These are phyloP conservation scores for Minunthozetes semirufus DNA, from an alignment of 2,888 invertebrate species.

Conservation along the genomic window DNA sequence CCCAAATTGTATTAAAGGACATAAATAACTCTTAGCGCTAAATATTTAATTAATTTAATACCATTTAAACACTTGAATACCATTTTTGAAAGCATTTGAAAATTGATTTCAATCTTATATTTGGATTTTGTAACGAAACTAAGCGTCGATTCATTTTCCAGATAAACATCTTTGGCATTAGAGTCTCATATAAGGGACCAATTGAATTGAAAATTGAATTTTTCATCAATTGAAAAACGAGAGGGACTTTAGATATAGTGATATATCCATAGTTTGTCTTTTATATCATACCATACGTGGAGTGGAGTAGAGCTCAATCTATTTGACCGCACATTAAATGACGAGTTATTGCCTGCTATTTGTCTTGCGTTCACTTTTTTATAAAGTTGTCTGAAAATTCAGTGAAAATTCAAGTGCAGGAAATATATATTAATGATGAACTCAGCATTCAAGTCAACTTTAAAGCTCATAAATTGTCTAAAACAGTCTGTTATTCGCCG, in stretches of 20 bases:
- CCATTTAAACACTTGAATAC: slow-evolving; percentile 8
- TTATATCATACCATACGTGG: not conserved
- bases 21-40: slow-evolving; percentile 30
- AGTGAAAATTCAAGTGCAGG: not conserved
- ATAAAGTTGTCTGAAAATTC: slow-evolving; percentile 5
- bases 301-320: not conserved
- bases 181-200: not conserved
- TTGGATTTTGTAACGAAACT: slow-evolving; percentile 11
- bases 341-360: slow-evolving; percentile 8
- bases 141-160: slow-evolving; percentile 22
- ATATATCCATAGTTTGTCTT: slow-evolving; percentile 9
- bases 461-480: slow-evolving; percentile 13
- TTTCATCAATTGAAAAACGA: not conserved
- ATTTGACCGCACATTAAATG: slow-evolving; percentile 17
- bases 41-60: slow-evolving; percentile 31
- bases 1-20: not conserved
- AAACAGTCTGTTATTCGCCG: not conserved
- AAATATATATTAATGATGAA: not conserved
- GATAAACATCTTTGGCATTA: slow-evolving; percentile 10
- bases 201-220: slow-evolving; percentile 6
- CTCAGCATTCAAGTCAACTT: not conserved
- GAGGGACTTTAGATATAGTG: not conserved
- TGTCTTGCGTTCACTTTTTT: slow-evolving; percentile 17
- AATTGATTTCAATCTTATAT: slow-evolving; percentile 20
- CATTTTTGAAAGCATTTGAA: not conserved